Percentiles rank a stretch among this genome's conserved stretches.
These are phyloP conservation scores for Pelmatolapia mariae DNA, from an alignment of 2,113 vertebrate genomes.

Conservation along the genomic window DNA sequence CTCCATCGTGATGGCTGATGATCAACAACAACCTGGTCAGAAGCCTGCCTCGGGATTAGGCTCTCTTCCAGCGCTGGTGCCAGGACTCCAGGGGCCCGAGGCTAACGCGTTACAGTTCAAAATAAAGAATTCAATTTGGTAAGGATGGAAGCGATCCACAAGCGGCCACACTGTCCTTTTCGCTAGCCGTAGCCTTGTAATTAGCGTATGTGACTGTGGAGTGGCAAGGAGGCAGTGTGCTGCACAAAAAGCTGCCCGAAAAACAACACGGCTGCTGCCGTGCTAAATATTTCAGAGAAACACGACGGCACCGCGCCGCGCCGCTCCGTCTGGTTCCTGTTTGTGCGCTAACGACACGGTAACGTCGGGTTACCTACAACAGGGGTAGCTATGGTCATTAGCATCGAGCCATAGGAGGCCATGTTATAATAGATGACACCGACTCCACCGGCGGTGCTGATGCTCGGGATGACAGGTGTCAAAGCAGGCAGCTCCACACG, in stretches of 20 bases:
- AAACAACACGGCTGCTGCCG: constrained; percentile 12
- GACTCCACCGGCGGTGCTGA: constrained; percentile 35
- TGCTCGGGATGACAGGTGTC: constrained; percentile 66
- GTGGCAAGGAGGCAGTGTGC: constrained; percentile 22
- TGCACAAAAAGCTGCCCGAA: constrained; percentile 42
- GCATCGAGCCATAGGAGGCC: constrained; percentile 56
- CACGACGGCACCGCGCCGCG: not conserved
- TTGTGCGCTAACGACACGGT: not conserved
- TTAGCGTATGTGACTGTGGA: constrained; percentile 50
- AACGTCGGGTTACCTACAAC: not conserved
- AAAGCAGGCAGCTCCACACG: not conserved
- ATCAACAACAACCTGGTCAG: constrained; percentile 82
- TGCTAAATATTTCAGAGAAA: not conserved
- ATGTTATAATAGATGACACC: constrained; percentile 46
- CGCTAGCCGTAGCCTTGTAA: constrained; percentile 55
- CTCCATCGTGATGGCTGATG: constrained; percentile 84
- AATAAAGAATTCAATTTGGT: constrained; percentile 95
- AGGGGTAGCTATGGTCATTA: constrained; percentile 6
- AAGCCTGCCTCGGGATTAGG: constrained; percentile 71
- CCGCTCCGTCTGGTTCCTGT: not conserved
- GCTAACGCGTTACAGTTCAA: constrained; percentile 90
- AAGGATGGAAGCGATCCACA: constrained; percentile 55
- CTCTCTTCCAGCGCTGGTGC: constrained; percentile 82
- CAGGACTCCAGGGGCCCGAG: constrained; percentile 86
- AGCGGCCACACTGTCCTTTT: constrained; percentile 28